These are phyloP conservation scores for Ctenicera cuprea DNA, from an alignment of 2,888 invertebrate genomes.

Conservation along the genomic window DNA sequence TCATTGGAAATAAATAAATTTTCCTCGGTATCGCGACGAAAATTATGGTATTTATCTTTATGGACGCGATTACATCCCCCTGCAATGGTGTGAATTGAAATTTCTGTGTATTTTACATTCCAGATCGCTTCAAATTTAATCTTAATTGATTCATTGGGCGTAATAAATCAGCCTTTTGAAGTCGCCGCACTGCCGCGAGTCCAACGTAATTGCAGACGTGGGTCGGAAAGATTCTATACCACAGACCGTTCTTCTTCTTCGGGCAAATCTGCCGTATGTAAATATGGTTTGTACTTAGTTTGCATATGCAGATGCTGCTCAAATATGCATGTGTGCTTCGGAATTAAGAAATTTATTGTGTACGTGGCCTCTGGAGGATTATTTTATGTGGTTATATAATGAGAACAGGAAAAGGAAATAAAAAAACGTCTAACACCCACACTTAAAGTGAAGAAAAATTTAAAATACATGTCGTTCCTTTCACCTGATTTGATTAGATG, in stretches of 20 bases:
- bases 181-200: slow-evolving; percentile 55
- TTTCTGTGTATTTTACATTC: slow-evolving; percentile 39
- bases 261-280: slow-evolving; percentile 38
- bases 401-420: background rate
- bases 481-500: no score
- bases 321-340: slow-evolving; percentile 37
- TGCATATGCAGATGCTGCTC: slow-evolving; percentile 48
- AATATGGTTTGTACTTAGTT: slow-evolving; percentile 40
- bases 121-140: slow-evolving; percentile 62
- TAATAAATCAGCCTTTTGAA: slow-evolving; percentile 66
- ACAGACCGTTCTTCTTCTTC: slow-evolving; percentile 23
- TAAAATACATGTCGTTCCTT: no score
- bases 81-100: slow-evolving; percentile 39
- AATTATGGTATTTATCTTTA: slow-evolving; percentile 29
- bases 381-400: background rate
- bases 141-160: slow-evolving; percentile 65
- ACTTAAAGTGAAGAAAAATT: no score
- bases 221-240: slow-evolving; percentile 50
- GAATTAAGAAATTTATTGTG: slow-evolving; percentile 42
- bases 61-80: slow-evolving; percentile 28
- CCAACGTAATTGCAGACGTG: slow-evolving; percentile 52
- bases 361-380: background rate
- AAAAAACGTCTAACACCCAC: no score
- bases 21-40: slow-evolving; percentile 5
- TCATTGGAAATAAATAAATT: slow-evolving; percentile 35